Base-by-base conservation (phyloP, 2,113 vertebrate genomes). In the Aramus guarauna region DNA sequence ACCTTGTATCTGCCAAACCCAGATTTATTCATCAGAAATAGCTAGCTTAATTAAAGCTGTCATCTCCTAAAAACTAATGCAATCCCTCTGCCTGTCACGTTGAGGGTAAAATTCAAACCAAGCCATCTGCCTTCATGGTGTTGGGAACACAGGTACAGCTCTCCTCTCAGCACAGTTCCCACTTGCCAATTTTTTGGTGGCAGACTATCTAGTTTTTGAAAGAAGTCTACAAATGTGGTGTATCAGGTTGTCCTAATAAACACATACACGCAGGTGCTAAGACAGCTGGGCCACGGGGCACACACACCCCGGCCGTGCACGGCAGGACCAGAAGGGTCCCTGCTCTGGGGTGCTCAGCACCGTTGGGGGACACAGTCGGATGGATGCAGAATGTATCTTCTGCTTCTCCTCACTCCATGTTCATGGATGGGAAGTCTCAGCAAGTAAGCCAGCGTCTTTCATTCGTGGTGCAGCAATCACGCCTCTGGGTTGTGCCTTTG, bases 261-360 rank as follows among this genome's bases (percentile, higher is more conserved):
- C 16, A 32, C 11, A 29, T 6, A 60, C 1, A 15, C 0, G 1
- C 8, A 45, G 12, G 15, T 9, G 21, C 30, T 56, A 43, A 64
- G 53, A 30, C 11, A 81, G 50, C 21, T 10, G 15, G 5, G 19
- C 45, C 17, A 52, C 26, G 36, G n/a, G n/a, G 39, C 36, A 12
- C 9, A 24, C 18, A 12, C 6, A 17, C 11, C 15, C 12, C 2
- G 5, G 41, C 36, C 0, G 1, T 7, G 29, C 19, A 18, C 0
- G 3, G 53, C 3, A 2, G 7, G 21, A 26, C 32, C n/a, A 20
- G 24, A 48, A 53, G 41, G 18, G 7, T 76, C 47, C 16, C 6
- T 0, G 1, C 6, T 18, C 45, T 2, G 2, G 30, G 24, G 19
- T 26, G 15, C 3, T 73, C 59, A 27, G n/a, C 45, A 12, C 0